Base-by-base conservation (phyloP, 2,888 invertebrate species). In the Lithosia quadra region DNA sequence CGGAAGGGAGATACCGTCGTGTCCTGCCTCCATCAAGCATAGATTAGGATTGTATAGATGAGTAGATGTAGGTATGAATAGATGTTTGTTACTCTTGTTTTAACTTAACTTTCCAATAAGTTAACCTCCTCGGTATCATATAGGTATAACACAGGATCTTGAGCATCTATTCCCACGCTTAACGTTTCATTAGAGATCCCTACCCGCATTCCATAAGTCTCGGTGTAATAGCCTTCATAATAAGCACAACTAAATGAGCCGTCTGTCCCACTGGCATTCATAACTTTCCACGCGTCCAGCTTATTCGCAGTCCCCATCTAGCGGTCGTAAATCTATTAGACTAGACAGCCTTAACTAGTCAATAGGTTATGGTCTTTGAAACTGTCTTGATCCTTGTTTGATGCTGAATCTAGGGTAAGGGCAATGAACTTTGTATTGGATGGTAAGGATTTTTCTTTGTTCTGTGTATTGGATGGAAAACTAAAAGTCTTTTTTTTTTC, bases 261-360 rank as follows among this genome's bases (percentile, higher is more conserved):
- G 28, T 24, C 4, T 39, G 21, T 9, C 24, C 56, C n/a, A 64
- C 64, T 57, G n/a, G 56, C 64, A 28, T 57, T 9, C 59, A 59
- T 55, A n/a, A 60, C 15, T 43, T 59, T 59, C 22, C 36, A 55
- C 15, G 63, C 15, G n/a, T 24, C 56, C 56, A 56, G 57, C 56
- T 33, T n/a, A 65, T 34, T 58, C 8, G 24, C 33, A 56, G 15
- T 15, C 15, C 18, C 36, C n/a, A 9, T 21, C 13, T 63, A 24
- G n/a, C 15, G 5, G n/a, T 64, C 64, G 36, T 63, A 63, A 63
- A 63, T 63, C 63, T 36, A 36, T n/a, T 18, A 34, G 34, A 58
- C 64, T 18, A 34, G 34, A 58, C 64, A 57, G 24, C 5, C n/a
- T 28, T 24, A 11, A 24, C 24, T 61, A 11, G 28, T 43, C 64